Evolutionary conservation across 2,888 invertebrate species (phyloP), one percentile per base, ranked within the genome.

Genomic region (Toxonevra muliebris): DNA sequence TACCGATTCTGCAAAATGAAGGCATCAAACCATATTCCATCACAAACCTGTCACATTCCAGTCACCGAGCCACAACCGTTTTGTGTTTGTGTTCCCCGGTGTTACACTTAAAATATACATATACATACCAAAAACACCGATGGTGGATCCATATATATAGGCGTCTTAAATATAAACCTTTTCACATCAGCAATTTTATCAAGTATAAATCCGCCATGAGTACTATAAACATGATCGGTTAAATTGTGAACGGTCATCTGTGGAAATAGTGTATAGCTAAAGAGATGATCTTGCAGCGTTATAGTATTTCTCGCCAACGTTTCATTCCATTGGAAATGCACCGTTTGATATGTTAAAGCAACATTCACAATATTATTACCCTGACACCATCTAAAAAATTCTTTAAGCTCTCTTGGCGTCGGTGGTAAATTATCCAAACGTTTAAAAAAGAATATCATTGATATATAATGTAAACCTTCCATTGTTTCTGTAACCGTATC

Each of bases 131-230:
- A 11, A 60, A 15, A 55, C 10, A n/a, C 40, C 45, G 54, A 5
- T 30, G 63, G 63, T n/a, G 55, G 15, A 55, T 63, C 63, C 12
- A 45, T 7, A 30, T 43, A 63, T 2, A 45, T 15, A 42, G 30
- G 17, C 15, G 55, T 12, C 11, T 45, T 8, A 55, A 63, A 63
- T 7, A 55, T 43, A 63, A 55, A 63, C 19, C 55, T 45, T 1
- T 15, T 7, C 1, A 63, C 63, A 55, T 63, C 55, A 10, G 1
- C 5, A n/a, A 40, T 15, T 8, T 53, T 41, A 4, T 12, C 1
- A 54, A 43, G 48, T 5, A 40, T 8, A 30, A 63, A 63, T 30
- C 63, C 40, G 15, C 55, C 40, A 12, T 45, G 45, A 19, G 54
- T 55, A 11, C 12, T 30, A 1, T 45, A 43, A 30, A 54, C 55